Percentiles rank a stretch among this genome's conserved stretches.
Conservation (phyloP, 2,113 vertebrate genomes). For the Burhinus oedicnemus region DNA sequence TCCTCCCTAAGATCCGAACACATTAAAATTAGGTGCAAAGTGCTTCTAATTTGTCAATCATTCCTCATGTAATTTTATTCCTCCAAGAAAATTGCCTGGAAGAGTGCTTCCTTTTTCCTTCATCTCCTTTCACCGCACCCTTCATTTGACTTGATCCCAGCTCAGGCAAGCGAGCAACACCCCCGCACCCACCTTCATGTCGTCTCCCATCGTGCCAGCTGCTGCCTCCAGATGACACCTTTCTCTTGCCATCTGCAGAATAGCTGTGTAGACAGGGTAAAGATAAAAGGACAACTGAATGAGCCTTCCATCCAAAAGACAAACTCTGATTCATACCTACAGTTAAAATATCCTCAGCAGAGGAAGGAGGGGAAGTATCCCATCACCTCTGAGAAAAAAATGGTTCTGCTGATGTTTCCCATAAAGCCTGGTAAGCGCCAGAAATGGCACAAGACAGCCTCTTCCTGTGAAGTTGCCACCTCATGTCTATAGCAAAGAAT, state of each 20-base stretch:
- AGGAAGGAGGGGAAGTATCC: not conserved
- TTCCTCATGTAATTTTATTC: constrained; percentile 64
- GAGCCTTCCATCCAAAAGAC: not conserved
- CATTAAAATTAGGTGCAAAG: constrained; percentile 78
- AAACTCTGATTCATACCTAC: not conserved
- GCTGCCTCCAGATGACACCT: constrained; percentile 10
- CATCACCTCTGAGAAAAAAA: not conserved
- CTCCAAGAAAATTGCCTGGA: constrained; percentile 68
- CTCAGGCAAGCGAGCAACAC: constrained; percentile 21
- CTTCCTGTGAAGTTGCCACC: not conserved
- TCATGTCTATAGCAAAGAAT: not conserved
- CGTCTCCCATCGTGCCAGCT: not conserved
- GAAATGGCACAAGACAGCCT: not conserved
- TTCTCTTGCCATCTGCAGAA: not conserved
- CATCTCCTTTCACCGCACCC: not conserved
- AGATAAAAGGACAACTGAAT: not conserved
- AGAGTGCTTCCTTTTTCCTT: constrained; percentile 52
- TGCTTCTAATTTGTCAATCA: constrained; percentile 82
- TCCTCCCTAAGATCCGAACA: constrained; percentile 63
- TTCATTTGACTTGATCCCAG: constrained; percentile 46
- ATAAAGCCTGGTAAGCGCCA: not conserved
- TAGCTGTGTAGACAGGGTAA: not conserved
- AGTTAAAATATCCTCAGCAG: not conserved
- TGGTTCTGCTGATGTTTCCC: not conserved
- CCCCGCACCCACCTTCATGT: not conserved